Evolutionary conservation across 2,797 vertebrate genomes (phyloP).

Genomic region (Halcyon leucocephala): DNA sequence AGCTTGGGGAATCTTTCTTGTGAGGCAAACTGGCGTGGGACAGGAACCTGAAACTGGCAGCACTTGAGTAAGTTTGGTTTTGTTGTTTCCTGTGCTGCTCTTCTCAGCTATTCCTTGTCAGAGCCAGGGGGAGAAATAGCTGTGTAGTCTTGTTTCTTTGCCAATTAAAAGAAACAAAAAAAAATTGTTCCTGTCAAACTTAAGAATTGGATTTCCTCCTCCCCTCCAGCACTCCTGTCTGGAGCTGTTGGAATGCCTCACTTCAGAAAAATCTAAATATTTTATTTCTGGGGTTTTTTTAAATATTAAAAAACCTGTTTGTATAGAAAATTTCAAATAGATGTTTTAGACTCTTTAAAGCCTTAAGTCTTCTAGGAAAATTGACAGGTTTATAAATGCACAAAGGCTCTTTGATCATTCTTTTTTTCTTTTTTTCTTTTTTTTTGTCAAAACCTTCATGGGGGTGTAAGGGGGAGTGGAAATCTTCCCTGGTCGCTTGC

Average conservation of each 20-base stretch:
- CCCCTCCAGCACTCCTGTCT: not conserved
- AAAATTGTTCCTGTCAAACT: not conserved
- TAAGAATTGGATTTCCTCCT: slow-evolving; percentile 37
- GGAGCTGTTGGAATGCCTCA: slow-evolving; percentile 21
- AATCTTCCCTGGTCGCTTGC: not conserved
- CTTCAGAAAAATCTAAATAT: slow-evolving; percentile 34
- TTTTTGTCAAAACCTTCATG: not conserved
- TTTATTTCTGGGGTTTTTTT: not conserved
- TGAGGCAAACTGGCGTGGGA: not conserved
- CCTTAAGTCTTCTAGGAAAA: slow-evolving; percentile 22
- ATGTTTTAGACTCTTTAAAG: slow-evolving; percentile 38
- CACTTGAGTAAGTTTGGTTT: not conserved
- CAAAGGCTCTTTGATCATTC: slow-evolving; percentile 42
- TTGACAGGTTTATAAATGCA: slow-evolving; percentile 25
- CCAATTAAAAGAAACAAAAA: slow-evolving; percentile 36
- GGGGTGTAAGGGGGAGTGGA: not conserved
- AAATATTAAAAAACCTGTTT: not conserved
- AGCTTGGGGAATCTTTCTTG: not conserved
- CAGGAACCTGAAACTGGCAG: not conserved
- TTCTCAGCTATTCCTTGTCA: not conserved
- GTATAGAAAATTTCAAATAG: slow-evolving; percentile 21
- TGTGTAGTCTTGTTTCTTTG: slow-evolving; percentile 17
- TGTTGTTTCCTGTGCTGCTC: slow-evolving; percentile 32
- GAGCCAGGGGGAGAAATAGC: slow-evolving; percentile 3
- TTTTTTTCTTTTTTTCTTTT: not conserved